Evolutionary conservation across 1,140 invertebrate species (phyloP), one percentile per base, ranked within the genome.

Genomic region (Drosophila biarmipes): DNA sequence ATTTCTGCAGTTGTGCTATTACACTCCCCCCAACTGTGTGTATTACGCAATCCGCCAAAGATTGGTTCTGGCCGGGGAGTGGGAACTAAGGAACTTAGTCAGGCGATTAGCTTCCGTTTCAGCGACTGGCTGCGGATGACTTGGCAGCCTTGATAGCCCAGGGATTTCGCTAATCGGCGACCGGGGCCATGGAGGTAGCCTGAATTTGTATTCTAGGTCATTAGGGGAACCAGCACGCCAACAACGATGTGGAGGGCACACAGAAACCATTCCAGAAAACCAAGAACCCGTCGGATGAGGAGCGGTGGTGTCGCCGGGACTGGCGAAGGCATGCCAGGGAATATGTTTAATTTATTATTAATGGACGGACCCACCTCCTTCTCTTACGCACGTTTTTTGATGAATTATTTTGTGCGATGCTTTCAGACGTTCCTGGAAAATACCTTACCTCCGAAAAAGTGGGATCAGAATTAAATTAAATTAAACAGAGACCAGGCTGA

Each of bases 331-430:
- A 35, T 71, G 63, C 51, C 56, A 56, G 71, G 40, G 53, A 78
- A 86, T 78, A 78, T 81, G 68, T 67, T 74, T 86, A 80, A 81
- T 87, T 81, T 78, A 75, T 78, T 87, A 86, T 87, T 81, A 78
- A 86, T 86, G 78, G 59, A 51, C 53, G 31, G 27, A 42, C 42
- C 53, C 71, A 45, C 34, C 55, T 61, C 24, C 24, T 29, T 15
- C 14, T 17, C 11, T 21, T 40, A 42, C 12, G 48, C 37, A 34
- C 34, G 34, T 55, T 69, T 69, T 69, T 71, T 77, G 58, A 77
- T 78, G 75, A 77, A 78, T 78, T 77, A 72, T 76, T 69, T 63
- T 24, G 69, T 40, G 31, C 46, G 63, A 43, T 53, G 64, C 46
- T 54, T 53, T 67, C 31, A 34, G 31, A 56, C 10, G 45, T 69